Percentiles rank a stretch among this genome's conserved stretches.
Evolutionary conservation across 1,140 invertebrate genomes (phyloP).

Genomic region (Drosophila tropicalis): DNA sequence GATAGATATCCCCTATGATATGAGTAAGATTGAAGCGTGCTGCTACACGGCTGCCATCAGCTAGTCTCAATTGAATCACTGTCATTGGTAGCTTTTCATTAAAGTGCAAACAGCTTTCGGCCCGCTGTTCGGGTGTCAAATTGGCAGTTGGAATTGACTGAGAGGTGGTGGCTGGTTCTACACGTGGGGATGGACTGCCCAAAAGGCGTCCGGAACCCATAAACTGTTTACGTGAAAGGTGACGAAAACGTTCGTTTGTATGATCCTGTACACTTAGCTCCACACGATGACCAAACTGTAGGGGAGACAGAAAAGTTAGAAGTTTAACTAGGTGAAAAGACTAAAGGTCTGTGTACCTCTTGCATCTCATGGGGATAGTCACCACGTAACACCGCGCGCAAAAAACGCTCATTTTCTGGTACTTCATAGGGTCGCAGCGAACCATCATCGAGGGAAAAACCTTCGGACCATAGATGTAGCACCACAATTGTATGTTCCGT

Average conservation of each 20-base stretch:
- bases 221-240: slow-evolving; percentile 57
- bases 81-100: slow-evolving; percentile 30
- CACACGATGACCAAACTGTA: slow-evolving; percentile 25
- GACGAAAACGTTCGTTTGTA: slow-evolving; percentile 52
- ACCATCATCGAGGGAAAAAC: slow-evolving; percentile 62
- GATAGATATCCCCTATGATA: slow-evolving; percentile 51
- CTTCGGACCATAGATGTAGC: slow-evolving; percentile 66
- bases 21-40: slow-evolving; percentile 58
- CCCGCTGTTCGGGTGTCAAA: neutral
- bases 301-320: too few species aligned
- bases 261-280: slow-evolving; percentile 62
- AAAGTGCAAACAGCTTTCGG: slow-evolving; percentile 21
- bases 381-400: slow-evolving; percentile 56
- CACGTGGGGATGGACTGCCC: neutral
- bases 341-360: neutral
- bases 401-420: slow-evolving; percentile 58
- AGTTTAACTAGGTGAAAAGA: neutral
- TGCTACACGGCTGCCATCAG: slow-evolving; percentile 56
- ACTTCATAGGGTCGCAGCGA: slow-evolving; percentile 41
- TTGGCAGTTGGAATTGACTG: neutral
- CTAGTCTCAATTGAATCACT: slow-evolving; percentile 52
- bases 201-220: slow-evolving; percentile 53
- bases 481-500: slow-evolving; percentile 53
- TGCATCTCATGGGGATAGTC: slow-evolving; percentile 60
- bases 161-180: neutral